Percentiles rank a stretch among this genome's conserved stretches.
These are phyloP conservation scores for Brachionichthys hirsutus DNA, from an alignment of 2,113 vertebrate genomes.

Conservation along the genomic window DNA sequence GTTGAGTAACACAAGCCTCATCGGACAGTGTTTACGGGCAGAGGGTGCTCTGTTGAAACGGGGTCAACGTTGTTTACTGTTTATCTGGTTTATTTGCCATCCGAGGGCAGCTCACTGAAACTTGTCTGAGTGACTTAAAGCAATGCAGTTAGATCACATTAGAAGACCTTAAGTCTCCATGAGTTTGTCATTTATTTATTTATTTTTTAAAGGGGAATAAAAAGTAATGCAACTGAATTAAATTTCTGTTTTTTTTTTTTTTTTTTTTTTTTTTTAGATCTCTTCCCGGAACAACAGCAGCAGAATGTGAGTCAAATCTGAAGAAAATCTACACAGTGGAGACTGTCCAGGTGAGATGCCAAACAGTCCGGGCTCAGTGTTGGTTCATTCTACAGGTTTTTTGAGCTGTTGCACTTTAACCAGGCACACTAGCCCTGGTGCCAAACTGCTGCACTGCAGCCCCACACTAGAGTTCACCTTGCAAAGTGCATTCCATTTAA, in stretches of 20 bases:
- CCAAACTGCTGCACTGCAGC: too few relatives aligned
- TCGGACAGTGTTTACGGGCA: conserved; percentile 16
- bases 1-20: conserved; percentile 29
- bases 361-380: neutral
- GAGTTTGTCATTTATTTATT: too few relatives aligned
- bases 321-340: conserved; percentile 95
- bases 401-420: too few relatives aligned
- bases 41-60: conserved; percentile 38
- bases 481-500: too few relatives aligned
- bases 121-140: neutral
- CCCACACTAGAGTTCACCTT: too few relatives aligned
- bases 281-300: conserved; percentile 91
- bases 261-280: conserved; percentile 76
- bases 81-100: conserved; percentile 64
- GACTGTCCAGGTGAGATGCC: conserved; percentile 86
- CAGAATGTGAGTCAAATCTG: conserved; percentile 92
- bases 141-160: too few relatives aligned
- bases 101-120: conserved; percentile 8
- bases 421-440: too few relatives aligned
- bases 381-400: neutral
- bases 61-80: conserved; percentile 71
- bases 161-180: too few relatives aligned
- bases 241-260: neutral
- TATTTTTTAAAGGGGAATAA: neutral
- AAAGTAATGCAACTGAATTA: neutral